Base-by-base conservation (phyloP, 2,888 invertebrate genomes). In the Lasioglossum pauxillum region DNA sequence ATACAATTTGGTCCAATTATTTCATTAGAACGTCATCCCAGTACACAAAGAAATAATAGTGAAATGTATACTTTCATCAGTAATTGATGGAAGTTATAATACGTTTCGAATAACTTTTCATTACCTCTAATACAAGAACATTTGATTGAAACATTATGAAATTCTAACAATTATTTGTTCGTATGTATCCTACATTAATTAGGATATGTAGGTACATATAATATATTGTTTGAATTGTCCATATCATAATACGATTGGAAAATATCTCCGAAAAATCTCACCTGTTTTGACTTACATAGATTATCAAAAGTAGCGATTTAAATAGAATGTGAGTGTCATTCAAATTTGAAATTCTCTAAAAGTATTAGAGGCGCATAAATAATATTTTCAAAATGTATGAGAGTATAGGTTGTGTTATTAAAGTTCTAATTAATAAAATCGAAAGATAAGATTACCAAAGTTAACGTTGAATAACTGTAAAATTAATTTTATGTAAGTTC, bases 311-410 rank as follows among this genome's bases (percentile, higher is more conserved):
- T 81, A 84, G 35, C 31, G 46, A 41, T 72, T 71, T 46, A 85
- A 69, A 69, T 85, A 83, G 23, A 16, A 72, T 23, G 31, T 53
- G 73, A 76, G 27, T 44, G 38, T 74, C 60, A 81, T 81, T 60
- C 16, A 77, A 84, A 53, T 80, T 75, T 64, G 72, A 79, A 88
- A 76, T 77, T 84, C 85, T 85, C 78, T 31, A 74, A 84, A 67
- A 67, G 53, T 78, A 77, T 23, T 84, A 78, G 31, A 75, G 31
- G 73, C 60, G 76, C 64, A n/a, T 75, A 77, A 83, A 83, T 71
- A 75, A 81, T 90, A 87, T 90, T 90, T 90, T 90, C 78, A 57
- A 83, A 80, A 57, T 90, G 75, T 90, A 90, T 69, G 80, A 82
- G 73, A 67, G 71, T 85, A 57, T 57, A 87, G 73, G 53, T 85